These are phyloP conservation scores for Nephrotoma guestfalica DNA, from an alignment of 2,888 invertebrate species.

Conservation along the genomic window DNA sequence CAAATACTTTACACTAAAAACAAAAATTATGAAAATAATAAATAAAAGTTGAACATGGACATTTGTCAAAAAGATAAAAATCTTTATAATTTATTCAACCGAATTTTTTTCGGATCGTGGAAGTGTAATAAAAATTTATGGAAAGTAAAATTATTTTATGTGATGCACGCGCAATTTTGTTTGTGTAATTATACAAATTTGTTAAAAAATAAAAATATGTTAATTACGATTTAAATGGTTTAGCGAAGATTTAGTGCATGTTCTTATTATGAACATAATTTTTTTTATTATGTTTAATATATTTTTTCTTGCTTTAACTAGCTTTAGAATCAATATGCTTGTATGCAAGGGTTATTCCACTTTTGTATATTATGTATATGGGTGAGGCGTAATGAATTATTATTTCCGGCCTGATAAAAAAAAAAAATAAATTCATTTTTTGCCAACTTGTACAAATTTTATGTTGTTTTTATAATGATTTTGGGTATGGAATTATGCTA, in stretches of 20 bases:
- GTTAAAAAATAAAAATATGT: not conserved
- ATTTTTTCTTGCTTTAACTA: not conserved
- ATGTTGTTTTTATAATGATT: no score
- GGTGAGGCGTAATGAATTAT: not conserved
- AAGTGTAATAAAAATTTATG: not conserved
- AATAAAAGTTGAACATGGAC: not conserved
- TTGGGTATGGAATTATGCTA: no score
- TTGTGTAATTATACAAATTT: not conserved
- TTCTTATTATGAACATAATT: not conserved
- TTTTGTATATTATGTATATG: not conserved
- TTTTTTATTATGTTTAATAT: not conserved
- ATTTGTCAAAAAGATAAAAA: not conserved
- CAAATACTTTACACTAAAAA: not conserved
- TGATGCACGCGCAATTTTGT: not conserved
- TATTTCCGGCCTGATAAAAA: not conserved
- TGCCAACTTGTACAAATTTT: not conserved
- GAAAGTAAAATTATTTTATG: not conserved
- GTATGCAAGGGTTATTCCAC: not conserved
- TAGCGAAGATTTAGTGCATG: not conserved
- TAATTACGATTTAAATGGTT: not conserved
- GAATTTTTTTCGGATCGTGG: not conserved
- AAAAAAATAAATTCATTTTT: not conserved
- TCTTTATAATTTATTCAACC: not conserved
- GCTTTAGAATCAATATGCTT: not conserved
- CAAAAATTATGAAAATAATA: not conserved